Evolutionary conservation across 2,113 vertebrate genomes (phyloP).

Genomic region (Oplegnathus fasciatus): DNA sequence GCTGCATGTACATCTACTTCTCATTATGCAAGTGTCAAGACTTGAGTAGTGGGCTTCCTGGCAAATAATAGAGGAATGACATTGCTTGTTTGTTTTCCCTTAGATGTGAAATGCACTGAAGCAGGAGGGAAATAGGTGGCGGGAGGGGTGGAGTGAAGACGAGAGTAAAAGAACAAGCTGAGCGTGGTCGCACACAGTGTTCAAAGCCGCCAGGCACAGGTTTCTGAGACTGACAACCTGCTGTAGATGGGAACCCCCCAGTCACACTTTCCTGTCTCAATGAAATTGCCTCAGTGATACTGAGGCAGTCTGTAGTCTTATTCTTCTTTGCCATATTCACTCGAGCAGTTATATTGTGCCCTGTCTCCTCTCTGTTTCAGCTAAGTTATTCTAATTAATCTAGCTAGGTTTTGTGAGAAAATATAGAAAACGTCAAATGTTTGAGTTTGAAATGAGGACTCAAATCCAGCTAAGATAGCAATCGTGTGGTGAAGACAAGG

Average conservation of each 20-base stretch:
- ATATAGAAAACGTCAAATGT: constrained; percentile 56
- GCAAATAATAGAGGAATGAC: constrained; percentile 75
- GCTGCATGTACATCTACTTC: constrained; percentile 69
- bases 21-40: constrained; percentile 76
- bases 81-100: constrained; percentile 78
- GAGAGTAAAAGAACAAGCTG: constrained; percentile 55
- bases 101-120: constrained; percentile 69
- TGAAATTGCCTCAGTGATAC: constrained; percentile 66
- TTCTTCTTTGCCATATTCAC: constrained; percentile 46
- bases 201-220: constrained; percentile 67
- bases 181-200: constrained; percentile 61
- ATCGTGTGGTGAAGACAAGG: constrained; percentile 73
- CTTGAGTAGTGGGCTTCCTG: constrained; percentile 67
- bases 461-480: constrained; percentile 64
- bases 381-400: constrained; percentile 58
- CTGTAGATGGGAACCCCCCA: constrained; percentile 61
- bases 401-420: constrained; percentile 45
- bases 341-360: constrained; percentile 23
- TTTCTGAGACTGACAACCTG: constrained; percentile 70
- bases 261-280: constrained; percentile 56
- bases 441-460: constrained; percentile 69
- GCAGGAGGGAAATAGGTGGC: constrained; percentile 47
- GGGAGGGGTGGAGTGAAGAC: constrained; percentile 42
- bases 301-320: constrained; percentile 37
- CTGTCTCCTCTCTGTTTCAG: constrained; percentile 44